phyloP scores from a whole-genome alignment of 2,888 invertebrate genomes.

The Halictus ligatus region DNA sequence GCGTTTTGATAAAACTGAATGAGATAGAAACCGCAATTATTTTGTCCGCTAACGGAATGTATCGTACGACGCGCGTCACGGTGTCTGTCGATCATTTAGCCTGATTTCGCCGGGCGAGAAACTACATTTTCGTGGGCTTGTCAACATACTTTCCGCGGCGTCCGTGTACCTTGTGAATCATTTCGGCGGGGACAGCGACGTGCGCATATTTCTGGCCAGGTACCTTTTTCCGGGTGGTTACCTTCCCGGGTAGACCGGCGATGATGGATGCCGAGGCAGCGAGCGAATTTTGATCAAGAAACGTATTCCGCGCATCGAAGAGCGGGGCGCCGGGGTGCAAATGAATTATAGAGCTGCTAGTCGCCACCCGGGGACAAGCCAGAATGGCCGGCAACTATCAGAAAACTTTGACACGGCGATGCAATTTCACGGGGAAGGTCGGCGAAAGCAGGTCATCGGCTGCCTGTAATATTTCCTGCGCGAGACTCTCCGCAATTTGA shows the following conservation, averaged over 20 bases:
- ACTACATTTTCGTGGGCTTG: background rate
- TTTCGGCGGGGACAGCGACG: background rate
- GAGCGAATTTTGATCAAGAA: background rate
- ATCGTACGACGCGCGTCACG: too few relatives aligned
- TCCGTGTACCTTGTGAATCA: background rate
- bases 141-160: background rate
- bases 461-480: background rate
- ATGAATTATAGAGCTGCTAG: background rate
- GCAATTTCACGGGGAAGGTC: background rate
- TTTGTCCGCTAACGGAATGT: too few relatives aligned
- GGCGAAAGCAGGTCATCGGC: background rate
- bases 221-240: background rate
- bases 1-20: background rate
- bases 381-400: background rate
- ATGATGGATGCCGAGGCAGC: background rate
- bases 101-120: background rate
- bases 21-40: background rate
- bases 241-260: background rate
- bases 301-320: too few relatives aligned
- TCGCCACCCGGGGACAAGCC: background rate
- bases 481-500: background rate
- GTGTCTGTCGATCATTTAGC: background rate
- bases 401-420: background rate
- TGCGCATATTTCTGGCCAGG: background rate
- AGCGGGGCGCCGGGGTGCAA: background rate